Conservation (phyloP, 1,140 invertebrate genomes). For the Chymomyza costata region DNA sequence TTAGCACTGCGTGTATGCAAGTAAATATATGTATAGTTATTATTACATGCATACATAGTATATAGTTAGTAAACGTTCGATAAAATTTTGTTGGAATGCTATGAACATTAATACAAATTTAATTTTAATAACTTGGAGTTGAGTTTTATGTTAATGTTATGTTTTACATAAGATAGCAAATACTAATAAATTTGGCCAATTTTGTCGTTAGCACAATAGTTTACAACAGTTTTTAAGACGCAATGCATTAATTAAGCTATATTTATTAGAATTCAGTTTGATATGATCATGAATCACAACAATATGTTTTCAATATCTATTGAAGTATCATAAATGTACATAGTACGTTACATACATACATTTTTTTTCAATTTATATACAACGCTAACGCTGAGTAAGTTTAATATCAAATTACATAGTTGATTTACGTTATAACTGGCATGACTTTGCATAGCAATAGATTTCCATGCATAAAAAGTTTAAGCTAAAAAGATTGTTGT, state of each 20-base stretch:
- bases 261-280: conserved; percentile 50
- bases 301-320: conserved; percentile 57
- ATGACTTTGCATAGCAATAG: conserved; percentile 56
- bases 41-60: conserved; percentile 23
- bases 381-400: background rate
- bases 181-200: conserved; percentile 53
- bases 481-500: conserved; percentile 32
- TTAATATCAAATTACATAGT: background rate
- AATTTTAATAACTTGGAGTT: conserved; percentile 20
- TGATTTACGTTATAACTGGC: conserved; percentile 10
- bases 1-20: conserved; percentile 25
- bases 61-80: conserved; percentile 34
- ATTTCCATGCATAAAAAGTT: conserved; percentile 48
- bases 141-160: too few relatives aligned
- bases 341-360: background rate
- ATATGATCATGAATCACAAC: conserved; percentile 72
- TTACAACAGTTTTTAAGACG: too few relatives aligned
- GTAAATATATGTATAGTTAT: background rate
- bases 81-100: conserved; percentile 51
- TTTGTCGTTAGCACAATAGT: conserved; percentile 39
- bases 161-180: too few relatives aligned
- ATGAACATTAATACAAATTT: conserved; percentile 47
- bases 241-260: conserved; percentile 36
- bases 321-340: conserved; percentile 43
- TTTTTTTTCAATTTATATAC: too few relatives aligned